A percentile compares a stretch with the other conserved stretches of the same genome.
Conservation (phyloP, 2,797 vertebrate species). For the Eospalax fontanierii region DNA sequence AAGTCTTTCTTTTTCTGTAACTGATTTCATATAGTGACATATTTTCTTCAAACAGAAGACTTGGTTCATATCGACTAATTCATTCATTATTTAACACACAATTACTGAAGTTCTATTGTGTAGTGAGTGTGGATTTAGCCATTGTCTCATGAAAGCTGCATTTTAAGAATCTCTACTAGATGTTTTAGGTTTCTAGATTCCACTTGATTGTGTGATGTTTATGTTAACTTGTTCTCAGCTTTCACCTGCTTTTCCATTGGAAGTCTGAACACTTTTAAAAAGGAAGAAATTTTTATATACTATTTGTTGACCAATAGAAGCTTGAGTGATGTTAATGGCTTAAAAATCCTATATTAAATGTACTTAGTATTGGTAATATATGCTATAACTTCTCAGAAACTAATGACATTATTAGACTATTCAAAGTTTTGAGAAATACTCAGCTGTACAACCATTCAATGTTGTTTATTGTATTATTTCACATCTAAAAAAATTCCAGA, state of each 20-base stretch:
- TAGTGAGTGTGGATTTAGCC: not conserved
- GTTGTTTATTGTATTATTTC: not conserved
- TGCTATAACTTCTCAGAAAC: not conserved
- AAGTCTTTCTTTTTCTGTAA: not conserved
- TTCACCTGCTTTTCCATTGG: constrained; percentile 65
- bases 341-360: not conserved
- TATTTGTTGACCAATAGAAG: constrained; percentile 16
- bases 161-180: constrained; percentile 49
- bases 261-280: not conserved
- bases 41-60: constrained; percentile 48
- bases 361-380: not conserved
- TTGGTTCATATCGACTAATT: not conserved
- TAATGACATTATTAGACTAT: not conserved
- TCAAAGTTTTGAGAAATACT: constrained; percentile 30
- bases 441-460: not conserved
- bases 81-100: not conserved
- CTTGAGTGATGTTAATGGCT: not conserved
- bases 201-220: constrained; percentile 48
- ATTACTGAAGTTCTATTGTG: not conserved
- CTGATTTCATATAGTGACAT: not conserved
- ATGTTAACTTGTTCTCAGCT: constrained; percentile 69
- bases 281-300: constrained; percentile 26
- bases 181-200: constrained; percentile 43
- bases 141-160: not conserved
- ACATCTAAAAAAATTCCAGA: not conserved